Percentiles rank a stretch among this genome's conserved stretches.
Conservation (phyloP, 2,797 vertebrate species). For the Pseudochirops cupreus region DNA sequence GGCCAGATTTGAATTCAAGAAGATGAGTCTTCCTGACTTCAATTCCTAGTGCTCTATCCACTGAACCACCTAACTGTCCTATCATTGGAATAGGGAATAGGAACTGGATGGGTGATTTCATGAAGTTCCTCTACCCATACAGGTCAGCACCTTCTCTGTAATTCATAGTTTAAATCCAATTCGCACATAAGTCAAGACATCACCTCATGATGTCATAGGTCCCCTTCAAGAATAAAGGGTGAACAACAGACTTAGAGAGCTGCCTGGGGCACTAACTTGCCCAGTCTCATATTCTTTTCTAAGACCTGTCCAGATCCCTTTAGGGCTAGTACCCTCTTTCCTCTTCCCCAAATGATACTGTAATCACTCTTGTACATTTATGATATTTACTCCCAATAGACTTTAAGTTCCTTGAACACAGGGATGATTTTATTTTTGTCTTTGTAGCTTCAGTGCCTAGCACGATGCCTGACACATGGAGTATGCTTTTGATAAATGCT, state of each 20-base stretch:
- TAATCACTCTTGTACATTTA: background rate
- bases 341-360: background rate
- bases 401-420: background rate
- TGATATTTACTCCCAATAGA: background rate
- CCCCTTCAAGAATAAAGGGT: background rate
- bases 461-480: background rate
- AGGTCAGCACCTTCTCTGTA: background rate
- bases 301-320: background rate
- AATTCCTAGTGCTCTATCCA: background rate
- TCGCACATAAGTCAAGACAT: background rate
- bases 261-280: background rate
- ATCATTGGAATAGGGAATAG: background rate
- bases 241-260: background rate
- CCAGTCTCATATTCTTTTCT: background rate
- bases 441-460: background rate
- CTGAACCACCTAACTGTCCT: background rate
- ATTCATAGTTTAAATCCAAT: background rate
- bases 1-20: background rate
- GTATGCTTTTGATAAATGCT: background rate
- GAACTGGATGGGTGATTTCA: background rate
- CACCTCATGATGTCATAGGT: background rate
- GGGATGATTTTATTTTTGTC: background rate
- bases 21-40: no score
- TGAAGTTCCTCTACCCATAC: background rate
- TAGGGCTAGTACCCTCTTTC: background rate